These are phyloP conservation scores for Chionoecetes opilio DNA, from an alignment of 1,140 invertebrate species.

Conservation along the genomic window DNA sequence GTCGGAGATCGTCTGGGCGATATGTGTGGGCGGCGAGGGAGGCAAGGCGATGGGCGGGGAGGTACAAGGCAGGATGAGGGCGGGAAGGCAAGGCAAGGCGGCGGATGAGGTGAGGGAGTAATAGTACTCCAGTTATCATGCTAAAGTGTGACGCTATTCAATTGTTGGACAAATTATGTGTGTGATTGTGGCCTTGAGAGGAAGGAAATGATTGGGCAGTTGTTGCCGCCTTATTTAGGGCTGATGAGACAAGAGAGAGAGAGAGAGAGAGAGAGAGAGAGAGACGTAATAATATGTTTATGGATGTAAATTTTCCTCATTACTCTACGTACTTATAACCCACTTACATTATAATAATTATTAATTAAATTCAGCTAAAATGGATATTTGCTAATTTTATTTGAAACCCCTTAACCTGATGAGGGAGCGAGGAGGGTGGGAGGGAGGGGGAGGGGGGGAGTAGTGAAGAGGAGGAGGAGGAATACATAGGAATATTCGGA, in stretches of 20 bases:
- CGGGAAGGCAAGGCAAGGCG: neutral
- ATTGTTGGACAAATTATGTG: neutral
- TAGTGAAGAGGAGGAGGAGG: neutral
- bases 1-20: neutral
- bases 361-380: neutral
- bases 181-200: neutral
- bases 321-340: neutral
- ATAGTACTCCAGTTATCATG: neutral
- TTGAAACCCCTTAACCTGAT: neutral
- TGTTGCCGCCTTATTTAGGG: neutral
- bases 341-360: neutral
- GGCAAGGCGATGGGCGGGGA: neutral
- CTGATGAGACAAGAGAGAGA: neutral
- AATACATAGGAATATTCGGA: too few species aligned
- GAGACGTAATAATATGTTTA: neutral
- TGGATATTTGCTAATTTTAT: constrained; percentile 32
- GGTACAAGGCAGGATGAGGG: neutral
- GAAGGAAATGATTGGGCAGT: constrained; percentile 17
- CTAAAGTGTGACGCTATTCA: constrained; percentile 17
- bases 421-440: neutral
- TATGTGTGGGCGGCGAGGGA: neutral
- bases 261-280: constrained; percentile 27
- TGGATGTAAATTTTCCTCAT: neutral
- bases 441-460: neutral
- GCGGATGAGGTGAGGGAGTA: neutral